phyloP scores from a whole-genome alignment of 2,113 vertebrate species.

The Rhinichthys klamathensis region DNA sequence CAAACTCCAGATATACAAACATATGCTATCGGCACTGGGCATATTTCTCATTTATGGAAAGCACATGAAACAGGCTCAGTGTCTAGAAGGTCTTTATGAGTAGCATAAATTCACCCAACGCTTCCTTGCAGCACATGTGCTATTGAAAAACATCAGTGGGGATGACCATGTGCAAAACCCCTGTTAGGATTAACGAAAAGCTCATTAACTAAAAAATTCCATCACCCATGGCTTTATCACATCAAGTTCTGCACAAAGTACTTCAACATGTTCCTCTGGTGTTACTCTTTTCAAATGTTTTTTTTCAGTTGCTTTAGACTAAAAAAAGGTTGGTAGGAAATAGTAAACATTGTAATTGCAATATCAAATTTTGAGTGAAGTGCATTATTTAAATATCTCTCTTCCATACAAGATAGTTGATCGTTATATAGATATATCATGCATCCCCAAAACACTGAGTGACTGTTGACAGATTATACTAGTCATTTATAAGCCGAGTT shows the following conservation, averaged over 20 bases:
- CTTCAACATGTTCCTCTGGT: conserved; percentile 16
- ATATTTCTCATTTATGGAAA: conserved; percentile 7
- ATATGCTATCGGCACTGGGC: conserved; percentile 11
- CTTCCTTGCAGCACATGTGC: neutral
- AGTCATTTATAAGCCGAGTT: neutral
- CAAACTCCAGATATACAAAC: conserved; percentile 29
- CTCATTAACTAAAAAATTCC: conserved; percentile 30
- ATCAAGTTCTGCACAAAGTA: conserved; percentile 8
- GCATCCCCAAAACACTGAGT: neutral
- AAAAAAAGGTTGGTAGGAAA: too few species aligned
- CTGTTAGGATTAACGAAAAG: conserved; percentile 29
- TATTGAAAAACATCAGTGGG: neutral
- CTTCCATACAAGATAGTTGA: too few species aligned
- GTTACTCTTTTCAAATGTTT: too few species aligned
- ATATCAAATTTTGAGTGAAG: neutral
- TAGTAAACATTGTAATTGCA: too few species aligned
- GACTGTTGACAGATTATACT: neutral
- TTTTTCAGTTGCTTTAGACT: too few species aligned
- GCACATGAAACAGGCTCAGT: neutral
- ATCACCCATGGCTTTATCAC: conserved; percentile 31
- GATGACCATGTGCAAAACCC: conserved; percentile 3
- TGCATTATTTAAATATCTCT: too few species aligned
- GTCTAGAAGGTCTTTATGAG: conserved; percentile 31
- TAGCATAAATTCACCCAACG: conserved; percentile 16
- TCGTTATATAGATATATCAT: neutral